Base-by-base conservation (phyloP, 1,140 invertebrate species). In the Apis cerana region DNA sequence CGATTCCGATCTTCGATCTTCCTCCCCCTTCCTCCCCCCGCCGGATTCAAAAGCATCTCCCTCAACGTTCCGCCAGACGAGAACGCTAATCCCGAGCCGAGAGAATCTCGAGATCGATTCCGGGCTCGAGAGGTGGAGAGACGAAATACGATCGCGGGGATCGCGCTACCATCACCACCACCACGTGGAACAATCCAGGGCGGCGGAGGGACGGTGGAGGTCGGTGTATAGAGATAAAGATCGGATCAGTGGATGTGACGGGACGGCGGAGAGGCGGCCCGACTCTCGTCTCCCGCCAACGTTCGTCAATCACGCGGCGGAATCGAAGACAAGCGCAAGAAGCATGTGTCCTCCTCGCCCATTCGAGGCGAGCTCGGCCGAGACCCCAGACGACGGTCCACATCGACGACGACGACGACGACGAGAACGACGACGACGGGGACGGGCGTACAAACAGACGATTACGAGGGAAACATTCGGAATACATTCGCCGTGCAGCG, bases 311-410 rank as follows among this genome's bases (percentile, higher is more conserved):
- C 88, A 89, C 87, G 77, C 79, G 61, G 75, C 43, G 79, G 75
- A 85, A 87, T 61, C 87, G 76, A 86, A 82, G 87, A 89, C 88
- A 88, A 89, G 87, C 84, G 89, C 82, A 86, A 86, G 83, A 89
- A 89, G 82, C 88, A 43, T 83, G 85, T 85, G 85, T 15, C 82
- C 65, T 21, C 54, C 21, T 33, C 13, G 43, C 4, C 74, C 58
- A 27, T 43, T 82, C 82, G 54, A 62, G 27, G n/a, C n/a, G n/a
- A n/a, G n/a, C n/a, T n/a, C n/a, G 59, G 23, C 48, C 67, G 7
- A 43, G 19, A 33, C 23, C 48, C 67, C 2, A 43, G 19, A 33
- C 23, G 11, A 12, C 33, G 33, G 33, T 67, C 83, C 67, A 81
- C 48, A 1, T 27, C 27, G 33, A 33, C 33, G 33, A 33, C 33